A percentile compares a stretch with the other conserved stretches of the same genome.
These are phyloP conservation scores for Drosophila eugracilis DNA, from an alignment of 1,140 invertebrate genomes.

Conservation along the genomic window DNA sequence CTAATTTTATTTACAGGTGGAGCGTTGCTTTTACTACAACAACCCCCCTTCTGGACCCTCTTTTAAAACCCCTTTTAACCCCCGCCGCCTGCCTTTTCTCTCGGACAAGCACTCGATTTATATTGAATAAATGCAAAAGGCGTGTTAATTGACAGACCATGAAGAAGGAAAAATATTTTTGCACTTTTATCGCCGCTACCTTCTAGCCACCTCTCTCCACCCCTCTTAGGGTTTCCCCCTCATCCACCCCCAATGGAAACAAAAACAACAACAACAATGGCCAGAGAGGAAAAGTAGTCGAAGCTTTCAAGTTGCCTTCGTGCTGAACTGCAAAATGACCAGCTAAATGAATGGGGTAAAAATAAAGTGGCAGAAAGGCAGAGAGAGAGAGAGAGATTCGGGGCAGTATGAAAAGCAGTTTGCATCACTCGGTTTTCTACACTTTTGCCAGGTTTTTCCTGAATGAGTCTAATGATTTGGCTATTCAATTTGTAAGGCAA, in stretches of 20 bases:
- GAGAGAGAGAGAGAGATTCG: too few species aligned
- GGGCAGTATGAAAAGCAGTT: conserved; percentile 11
- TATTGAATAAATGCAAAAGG: conserved; percentile 83
- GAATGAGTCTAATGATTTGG: conserved; percentile 13
- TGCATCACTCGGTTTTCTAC: not conserved
- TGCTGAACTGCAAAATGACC: conserved; percentile 52
- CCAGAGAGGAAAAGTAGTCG: conserved; percentile 4
- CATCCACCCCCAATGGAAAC: not conserved
- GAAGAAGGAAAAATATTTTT: conserved; percentile 76
- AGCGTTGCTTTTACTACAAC: conserved; percentile 15
- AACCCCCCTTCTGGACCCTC: not conserved
- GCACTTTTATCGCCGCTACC: conserved; percentile 52
- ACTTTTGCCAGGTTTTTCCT: conserved; percentile 9
- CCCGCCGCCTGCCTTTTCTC: not conserved
- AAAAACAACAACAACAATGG: conserved; percentile 14
- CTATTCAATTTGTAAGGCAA: conserved; percentile 11
- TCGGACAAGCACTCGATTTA: conserved; percentile 61
- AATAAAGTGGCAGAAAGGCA: conserved; percentile 3
- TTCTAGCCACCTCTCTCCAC: too few species aligned
- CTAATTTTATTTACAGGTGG: conserved; percentile 75
- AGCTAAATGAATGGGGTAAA: conserved; percentile 27
- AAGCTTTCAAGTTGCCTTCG: conserved; percentile 30
- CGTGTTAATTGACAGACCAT: conserved; percentile 83
- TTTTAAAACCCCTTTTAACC: not conserved
- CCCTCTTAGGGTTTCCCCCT: not conserved